Evolutionary conservation across 35 echinoderm and acorn worm species (phyloP).

Genomic region (Ophiothrix spiculata): DNA sequence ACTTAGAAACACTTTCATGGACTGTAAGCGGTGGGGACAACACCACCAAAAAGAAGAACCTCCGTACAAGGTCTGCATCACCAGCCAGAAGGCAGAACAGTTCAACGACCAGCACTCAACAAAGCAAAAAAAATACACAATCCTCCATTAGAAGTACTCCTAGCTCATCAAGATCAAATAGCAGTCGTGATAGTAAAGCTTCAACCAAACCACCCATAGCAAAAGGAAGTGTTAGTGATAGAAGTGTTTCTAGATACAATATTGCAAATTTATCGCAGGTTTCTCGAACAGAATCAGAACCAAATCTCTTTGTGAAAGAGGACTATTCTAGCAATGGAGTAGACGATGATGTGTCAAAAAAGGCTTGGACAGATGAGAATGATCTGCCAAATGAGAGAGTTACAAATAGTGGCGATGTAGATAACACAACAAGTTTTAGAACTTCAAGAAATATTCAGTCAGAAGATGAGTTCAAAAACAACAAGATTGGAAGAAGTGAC

Average conservation of each 20-base stretch:
- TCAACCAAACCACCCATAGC: constrained; percentile 27
- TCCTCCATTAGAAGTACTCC: background rate
- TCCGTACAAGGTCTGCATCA: constrained; percentile 54
- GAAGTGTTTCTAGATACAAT: background rate
- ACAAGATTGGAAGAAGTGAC: background rate
- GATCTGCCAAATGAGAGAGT: background rate
- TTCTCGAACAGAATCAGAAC: constrained; percentile 3
- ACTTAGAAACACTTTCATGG: constrained; percentile 45
- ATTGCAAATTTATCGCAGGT: constrained; percentile 6
- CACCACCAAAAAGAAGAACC: constrained; percentile 27
- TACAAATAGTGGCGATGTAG: background rate
- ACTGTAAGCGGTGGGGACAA: constrained; percentile 16
- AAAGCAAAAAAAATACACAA: constrained; percentile 19
- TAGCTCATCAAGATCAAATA: background rate
- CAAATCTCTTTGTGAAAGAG: background rate
- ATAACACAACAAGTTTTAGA: background rate
- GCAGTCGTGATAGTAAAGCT: background rate
- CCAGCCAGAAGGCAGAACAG: constrained; percentile 22
- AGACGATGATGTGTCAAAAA: background rate
- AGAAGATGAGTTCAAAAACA: background rate
- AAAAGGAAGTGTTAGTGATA: constrained; percentile 3
- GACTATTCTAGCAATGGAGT: background rate
- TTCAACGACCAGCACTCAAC: background rate
- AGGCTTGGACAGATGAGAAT: background rate
- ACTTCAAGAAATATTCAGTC: background rate